Evolutionary conservation across 2,113 vertebrate genomes (phyloP), one percentile per base, ranked within the genome.

Genomic region (Rissa tridactyla): DNA sequence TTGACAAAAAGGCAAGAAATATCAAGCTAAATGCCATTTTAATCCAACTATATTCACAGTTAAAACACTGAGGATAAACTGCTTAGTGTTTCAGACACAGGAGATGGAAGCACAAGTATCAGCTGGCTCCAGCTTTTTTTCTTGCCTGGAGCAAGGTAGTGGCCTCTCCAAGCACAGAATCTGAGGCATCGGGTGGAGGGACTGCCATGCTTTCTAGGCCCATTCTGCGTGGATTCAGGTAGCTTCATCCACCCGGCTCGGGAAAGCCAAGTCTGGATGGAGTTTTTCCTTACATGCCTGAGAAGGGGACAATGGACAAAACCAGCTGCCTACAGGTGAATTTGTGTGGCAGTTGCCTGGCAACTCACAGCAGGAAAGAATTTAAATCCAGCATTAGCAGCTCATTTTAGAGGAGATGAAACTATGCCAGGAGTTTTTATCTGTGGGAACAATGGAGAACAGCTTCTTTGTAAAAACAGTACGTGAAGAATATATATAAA

Each of bases 341-440:
- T 65, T 69, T 85, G 80, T 94, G 82, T 91, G 94, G 85, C 75
- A 83, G 97, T 96, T 96, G 91, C 97, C 92, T 96, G 71, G 96
- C 94, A 97, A 88, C 94, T 85, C 89, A 4, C 40, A 64, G 55
- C 70, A 55, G 40, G 71, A 34, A 82, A 82, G 88, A 80, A 44
- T 66, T 77, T 13, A 42, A 81, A 58, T 64, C 62, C 78, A 91
- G 27, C 21, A 18, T 49, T 40, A 60, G 89, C 80, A 76, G 46
- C 19, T 76, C 78, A 36, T 92, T 82, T 90, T 29, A 38, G n/a
- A 92, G 78, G 77, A 96, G 93, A 22, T 12, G 21, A 19, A 68
- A 60, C 32, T 20, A 8, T 19, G 70, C 66, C 89, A 84, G 47
- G 66, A 83, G 70, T 21, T 87, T 49, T 83, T 69, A 36, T 72